Conservation (phyloP, 1,140 invertebrate genomes). For the Aethina tumida region DNA sequence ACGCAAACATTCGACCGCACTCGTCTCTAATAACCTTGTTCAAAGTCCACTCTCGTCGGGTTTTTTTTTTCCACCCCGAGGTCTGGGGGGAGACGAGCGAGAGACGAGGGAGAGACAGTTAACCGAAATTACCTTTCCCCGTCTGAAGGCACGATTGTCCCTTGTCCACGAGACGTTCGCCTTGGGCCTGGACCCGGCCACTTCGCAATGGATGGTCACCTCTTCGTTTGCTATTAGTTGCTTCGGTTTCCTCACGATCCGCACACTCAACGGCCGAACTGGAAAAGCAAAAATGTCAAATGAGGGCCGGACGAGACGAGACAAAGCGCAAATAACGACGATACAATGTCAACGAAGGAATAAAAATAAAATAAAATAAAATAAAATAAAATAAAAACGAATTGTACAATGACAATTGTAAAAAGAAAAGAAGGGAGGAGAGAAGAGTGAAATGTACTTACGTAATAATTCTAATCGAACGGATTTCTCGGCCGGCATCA, state of each 20-base stretch:
- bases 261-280: constrained; percentile 68
- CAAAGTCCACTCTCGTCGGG: no score
- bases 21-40: no score
- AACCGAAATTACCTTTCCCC: constrained; percentile 51
- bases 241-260: constrained; percentile 60
- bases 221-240: constrained; percentile 68
- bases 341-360: no score
- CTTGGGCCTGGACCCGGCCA: constrained; percentile 71
- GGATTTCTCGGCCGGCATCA: constrained; percentile 65
- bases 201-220: constrained; percentile 66
- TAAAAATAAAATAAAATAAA: no score
- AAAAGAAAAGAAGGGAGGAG: background rate
- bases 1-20: no score
- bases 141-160: constrained; percentile 59
- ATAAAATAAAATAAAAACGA: no score
- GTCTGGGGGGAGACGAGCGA: constrained; percentile 27
- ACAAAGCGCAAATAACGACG: no score
- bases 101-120: constrained; percentile 17
- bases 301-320: background rate
- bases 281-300: constrained; percentile 25
- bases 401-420: constrained; percentile 1
- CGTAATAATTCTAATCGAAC: constrained; percentile 68
- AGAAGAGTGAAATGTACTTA: constrained; percentile 42
- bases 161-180: constrained; percentile 74
- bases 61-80: no score